These are phyloP conservation scores for Hippocampus mohnikei DNA, from an alignment of 2,113 vertebrate species.

Conservation along the genomic window DNA sequence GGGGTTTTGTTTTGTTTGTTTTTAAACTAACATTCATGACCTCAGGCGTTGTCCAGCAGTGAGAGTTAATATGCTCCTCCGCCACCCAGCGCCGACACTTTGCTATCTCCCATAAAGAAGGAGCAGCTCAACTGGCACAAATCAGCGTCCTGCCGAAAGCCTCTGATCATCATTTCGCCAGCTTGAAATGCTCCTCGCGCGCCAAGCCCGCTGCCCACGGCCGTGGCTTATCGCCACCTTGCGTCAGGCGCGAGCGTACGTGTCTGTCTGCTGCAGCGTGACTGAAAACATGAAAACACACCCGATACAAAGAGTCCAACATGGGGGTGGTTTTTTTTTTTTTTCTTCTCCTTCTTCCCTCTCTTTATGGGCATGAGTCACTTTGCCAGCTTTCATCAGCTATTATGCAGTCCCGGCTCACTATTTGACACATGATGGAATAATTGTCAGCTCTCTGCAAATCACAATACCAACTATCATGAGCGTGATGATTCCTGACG, in stretches of 20 bases:
- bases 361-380: constrained; percentile 44
- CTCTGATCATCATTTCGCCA: constrained; percentile 67
- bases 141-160: constrained; percentile 48
- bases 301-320: constrained; percentile 27
- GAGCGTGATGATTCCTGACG: constrained; percentile 48
- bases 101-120: constrained; percentile 53
- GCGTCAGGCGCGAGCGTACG: constrained; percentile 19
- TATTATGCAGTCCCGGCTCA: constrained; percentile 48
- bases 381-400: constrained; percentile 51
- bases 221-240: constrained; percentile 45
- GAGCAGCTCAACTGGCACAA: constrained; percentile 59
- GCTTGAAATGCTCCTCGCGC: not conserved
- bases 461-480: constrained; percentile 53
- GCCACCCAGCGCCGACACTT: constrained; percentile 28
- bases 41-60: constrained; percentile 4
- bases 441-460: constrained; percentile 58
- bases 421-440: constrained; percentile 51
- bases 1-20: too few relatives aligned
- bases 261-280: constrained; percentile 28
- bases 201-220: constrained; percentile 47
- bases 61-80: constrained; percentile 32
- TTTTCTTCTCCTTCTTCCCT: not conserved
- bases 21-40: constrained; percentile 23
- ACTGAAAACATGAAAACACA: constrained; percentile 33
- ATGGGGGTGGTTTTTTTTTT: constrained; percentile 23